Evolutionary conservation across 2,797 vertebrate genomes (phyloP).

Genomic region (Antennarius maculatus): DNA sequence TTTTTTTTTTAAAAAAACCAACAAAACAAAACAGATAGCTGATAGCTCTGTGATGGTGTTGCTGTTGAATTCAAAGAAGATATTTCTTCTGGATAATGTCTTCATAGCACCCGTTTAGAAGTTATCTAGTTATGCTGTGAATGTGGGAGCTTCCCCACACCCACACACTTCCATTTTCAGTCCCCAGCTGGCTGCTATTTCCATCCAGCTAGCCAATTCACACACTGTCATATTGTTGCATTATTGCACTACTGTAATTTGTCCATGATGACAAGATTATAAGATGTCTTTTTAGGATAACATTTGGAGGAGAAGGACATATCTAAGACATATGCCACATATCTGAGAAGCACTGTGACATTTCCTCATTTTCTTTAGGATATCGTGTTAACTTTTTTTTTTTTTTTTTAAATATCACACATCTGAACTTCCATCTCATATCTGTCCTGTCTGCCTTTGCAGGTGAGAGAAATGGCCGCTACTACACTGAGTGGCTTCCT

Average conservation of each 20-base stretch:
- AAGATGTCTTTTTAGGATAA: background rate
- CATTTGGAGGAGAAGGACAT: background rate
- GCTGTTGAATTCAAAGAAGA: background rate
- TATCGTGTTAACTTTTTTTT: too few relatives aligned
- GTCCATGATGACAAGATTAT: too few relatives aligned
- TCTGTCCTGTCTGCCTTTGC: slow-evolving; percentile 2
- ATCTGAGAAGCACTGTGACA: too few relatives aligned
- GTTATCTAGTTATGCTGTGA: background rate
- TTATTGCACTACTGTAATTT: too few relatives aligned
- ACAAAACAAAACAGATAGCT: background rate
- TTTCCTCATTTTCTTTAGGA: background rate
- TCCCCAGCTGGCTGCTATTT: slow-evolving; percentile 29
- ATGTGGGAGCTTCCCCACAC: background rate
- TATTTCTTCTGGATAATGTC: slow-evolving; percentile 1
- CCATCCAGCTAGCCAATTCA: slow-evolving; percentile 22
- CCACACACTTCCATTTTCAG: background rate
- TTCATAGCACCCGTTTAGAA: background rate
- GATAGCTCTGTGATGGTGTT: background rate
- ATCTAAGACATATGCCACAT: too few relatives aligned
- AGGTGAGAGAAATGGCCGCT: slow-evolving; percentile 98
- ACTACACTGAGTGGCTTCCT: slow-evolving; percentile 95
- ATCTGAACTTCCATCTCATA: background rate
- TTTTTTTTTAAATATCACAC: too few relatives aligned
- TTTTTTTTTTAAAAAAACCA: too few relatives aligned
- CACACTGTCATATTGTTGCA: background rate